Evolutionary conservation across 2,113 vertebrate genomes (phyloP), one percentile per base, ranked within the genome.

Genomic region (Meleagris gallopavo): DNA sequence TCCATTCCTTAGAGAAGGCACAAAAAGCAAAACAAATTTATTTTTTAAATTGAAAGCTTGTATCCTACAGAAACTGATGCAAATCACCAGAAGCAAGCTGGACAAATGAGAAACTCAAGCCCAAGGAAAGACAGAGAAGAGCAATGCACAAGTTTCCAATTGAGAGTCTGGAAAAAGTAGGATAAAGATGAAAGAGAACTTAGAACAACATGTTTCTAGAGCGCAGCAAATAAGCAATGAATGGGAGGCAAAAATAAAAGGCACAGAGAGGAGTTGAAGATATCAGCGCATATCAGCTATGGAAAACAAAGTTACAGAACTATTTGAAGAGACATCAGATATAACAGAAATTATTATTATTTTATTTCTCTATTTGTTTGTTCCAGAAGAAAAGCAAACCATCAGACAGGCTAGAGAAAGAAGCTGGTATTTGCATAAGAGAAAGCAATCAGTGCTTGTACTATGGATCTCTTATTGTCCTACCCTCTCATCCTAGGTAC

Each of bases 121-220:
- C 34, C 20, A 74, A 30, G 27, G 46, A 71, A 82, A 54, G 7
- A 86, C 24, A 88, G 11, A 45, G 61, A 5, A 78, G 38, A 67
- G 5, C 18, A 69, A 78, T 9, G 30, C 18, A 57, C 2, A 1
- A 43, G 20, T 62, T 85, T 85, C 57, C 79, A 88, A 29, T 4
- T 62, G 66, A n/a, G 62, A 90, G 27, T 3, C n/a, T 75, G n/a
- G 58, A 48, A 75, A 93, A 82, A 10, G 27, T 29, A 30, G 54
- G 21, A 67, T 52, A 93, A 50, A 61, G 66, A 77, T 74, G 50
- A 81, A 93, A 83, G n/a, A 77, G 25, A 91, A 93, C 34, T 77
- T 81, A 29, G 8, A 66, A 81, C 8, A 52, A 13, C 0, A 0
- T 54, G 15, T 65, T 85, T 78, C 52, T 86, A 38, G 71, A 52